phyloP scores from a whole-genome alignment of 1,140 invertebrate species.

The Propsilocerus akamusi region DNA sequence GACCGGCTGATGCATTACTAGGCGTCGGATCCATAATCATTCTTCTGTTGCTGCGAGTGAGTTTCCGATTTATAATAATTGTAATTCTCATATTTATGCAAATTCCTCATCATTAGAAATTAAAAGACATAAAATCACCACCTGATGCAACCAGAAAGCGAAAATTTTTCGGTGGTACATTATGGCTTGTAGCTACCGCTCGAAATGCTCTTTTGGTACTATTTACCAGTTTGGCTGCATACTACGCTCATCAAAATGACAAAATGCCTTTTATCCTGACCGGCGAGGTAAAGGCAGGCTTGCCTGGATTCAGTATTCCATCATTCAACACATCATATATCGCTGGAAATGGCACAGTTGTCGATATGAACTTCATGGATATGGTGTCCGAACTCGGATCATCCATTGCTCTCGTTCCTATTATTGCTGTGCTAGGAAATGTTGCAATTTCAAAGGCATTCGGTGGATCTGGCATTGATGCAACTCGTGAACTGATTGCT shows the following conservation, averaged over 20 bases:
- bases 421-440: conserved; percentile 67
- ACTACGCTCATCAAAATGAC: conserved; percentile 25
- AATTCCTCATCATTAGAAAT: no score
- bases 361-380: conserved; percentile 26
- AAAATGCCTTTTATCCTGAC: conserved; percentile 40
- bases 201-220: conserved; percentile 62
- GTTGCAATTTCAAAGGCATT: conserved; percentile 78
- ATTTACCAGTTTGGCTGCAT: conserved; percentile 36
- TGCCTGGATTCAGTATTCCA: conserved; percentile 36
- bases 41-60: conserved; percentile 44
- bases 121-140: conserved; percentile 38
- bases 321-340: conserved; percentile 35
- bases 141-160: conserved; percentile 17
- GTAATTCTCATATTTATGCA: no score
- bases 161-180: conserved; percentile 26
- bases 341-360: conserved; percentile 26
- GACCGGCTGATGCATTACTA: conserved; percentile 37
- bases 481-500: conserved; percentile 68
- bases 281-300: conserved; percentile 37
- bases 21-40: conserved; percentile 42
- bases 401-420: conserved; percentile 55
- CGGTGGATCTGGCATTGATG: conserved; percentile 56
- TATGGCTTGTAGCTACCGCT: conserved; percentile 56
- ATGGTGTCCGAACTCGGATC: conserved; percentile 45
- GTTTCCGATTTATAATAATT: no score